Evolutionary conservation across 2,113 vertebrate genomes (phyloP).

Genomic region (Neotoma lepida): DNA sequence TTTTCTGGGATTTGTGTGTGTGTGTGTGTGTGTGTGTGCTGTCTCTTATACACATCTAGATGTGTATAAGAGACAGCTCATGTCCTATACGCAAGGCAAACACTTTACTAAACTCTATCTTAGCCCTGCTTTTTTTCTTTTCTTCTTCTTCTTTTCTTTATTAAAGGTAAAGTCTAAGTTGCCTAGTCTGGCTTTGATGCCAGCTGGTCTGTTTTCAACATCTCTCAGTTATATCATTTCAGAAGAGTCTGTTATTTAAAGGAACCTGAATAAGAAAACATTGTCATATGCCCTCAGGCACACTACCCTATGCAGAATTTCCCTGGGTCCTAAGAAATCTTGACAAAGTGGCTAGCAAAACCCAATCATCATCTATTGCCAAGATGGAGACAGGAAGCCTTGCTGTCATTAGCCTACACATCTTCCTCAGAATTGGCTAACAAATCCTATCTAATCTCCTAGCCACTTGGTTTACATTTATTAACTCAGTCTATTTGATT

Average conservation of each 20-base stretch:
- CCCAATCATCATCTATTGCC: not conserved
- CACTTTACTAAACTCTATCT: not conserved
- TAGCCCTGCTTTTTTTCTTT: not conserved
- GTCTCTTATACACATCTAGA: too few relatives aligned
- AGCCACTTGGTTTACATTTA: not conserved
- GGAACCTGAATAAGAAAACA: not conserved
- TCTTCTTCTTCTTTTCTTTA: not conserved
- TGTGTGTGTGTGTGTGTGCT: too few relatives aligned
- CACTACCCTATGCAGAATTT: rapidly evolving
- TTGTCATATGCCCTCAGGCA: not conserved
- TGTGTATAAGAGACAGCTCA: too few relatives aligned
- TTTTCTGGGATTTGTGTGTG: too few relatives aligned
- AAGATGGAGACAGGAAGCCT: not conserved
- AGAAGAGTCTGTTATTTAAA: not conserved
- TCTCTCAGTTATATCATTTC: not conserved
- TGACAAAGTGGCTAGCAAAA: not conserved
- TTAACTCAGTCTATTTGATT: too few relatives aligned
- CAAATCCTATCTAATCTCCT: not conserved
- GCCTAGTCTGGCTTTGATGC: not conserved
- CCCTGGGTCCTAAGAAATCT: not conserved
- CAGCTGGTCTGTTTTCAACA: not conserved
- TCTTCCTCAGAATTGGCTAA: not conserved
- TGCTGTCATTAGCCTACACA: rapidly evolving
- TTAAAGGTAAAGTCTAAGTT: not conserved
- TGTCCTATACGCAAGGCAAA: not conserved